Evolutionary conservation across 2,113 vertebrate genomes (phyloP).

Genomic region (Pelusios castaneus): DNA sequence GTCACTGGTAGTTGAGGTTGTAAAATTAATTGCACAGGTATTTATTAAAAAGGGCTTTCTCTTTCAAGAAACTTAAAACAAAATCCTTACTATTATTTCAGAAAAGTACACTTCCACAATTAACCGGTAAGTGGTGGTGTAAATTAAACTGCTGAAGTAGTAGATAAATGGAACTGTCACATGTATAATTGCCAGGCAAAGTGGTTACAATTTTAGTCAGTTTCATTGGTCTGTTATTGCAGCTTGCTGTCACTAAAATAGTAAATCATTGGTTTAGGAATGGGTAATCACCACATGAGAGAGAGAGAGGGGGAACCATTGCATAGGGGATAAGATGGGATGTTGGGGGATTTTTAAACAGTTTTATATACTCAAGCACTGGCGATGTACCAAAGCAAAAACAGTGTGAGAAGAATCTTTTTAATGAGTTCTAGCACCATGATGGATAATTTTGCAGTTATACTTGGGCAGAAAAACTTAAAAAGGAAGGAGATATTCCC

Average conservation of each 20-base stretch:
- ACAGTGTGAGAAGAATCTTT: not conserved
- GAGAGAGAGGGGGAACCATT: not conserved
- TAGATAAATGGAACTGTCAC: constrained; percentile 75
- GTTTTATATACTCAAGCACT: not conserved
- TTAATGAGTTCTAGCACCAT: not conserved
- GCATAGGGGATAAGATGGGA: not conserved
- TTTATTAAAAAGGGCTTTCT: constrained; percentile 57
- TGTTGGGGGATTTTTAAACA: not conserved
- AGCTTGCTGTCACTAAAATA: constrained; percentile 66
- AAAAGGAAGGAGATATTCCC: not conserved
- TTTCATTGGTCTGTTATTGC: constrained; percentile 64
- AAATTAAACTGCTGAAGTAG: constrained; percentile 66
- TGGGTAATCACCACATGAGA: not conserved
- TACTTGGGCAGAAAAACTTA: not conserved
- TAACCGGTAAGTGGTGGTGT: constrained; percentile 58
- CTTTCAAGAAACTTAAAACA: constrained; percentile 23
- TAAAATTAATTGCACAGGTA: constrained; percentile 59
- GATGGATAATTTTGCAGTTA: constrained; percentile 6
- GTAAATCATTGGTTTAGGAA: constrained; percentile 64
- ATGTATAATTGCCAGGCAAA: constrained; percentile 72
- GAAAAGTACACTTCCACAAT: constrained; percentile 63
- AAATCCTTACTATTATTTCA: constrained; percentile 1
- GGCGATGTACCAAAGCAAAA: not conserved
- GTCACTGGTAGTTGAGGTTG: constrained; percentile 32
- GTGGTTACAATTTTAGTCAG: constrained; percentile 64